phyloP scores from a whole-genome alignment of 2,113 vertebrate genomes.

The Varanus komodoensis region DNA sequence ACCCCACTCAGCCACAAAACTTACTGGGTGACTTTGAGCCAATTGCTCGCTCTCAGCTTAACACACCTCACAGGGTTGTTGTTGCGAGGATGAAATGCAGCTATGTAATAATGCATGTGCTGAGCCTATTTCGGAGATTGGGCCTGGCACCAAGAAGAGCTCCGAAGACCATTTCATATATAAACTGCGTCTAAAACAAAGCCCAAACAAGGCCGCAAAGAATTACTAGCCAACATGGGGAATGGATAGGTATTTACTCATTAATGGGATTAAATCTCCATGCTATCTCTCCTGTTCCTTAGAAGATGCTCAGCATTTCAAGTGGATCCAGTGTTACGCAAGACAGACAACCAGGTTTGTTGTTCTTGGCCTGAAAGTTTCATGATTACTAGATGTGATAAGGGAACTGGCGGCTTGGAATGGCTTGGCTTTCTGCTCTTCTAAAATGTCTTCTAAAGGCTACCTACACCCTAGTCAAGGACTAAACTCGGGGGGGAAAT shows the following conservation, averaged over 20 bases:
- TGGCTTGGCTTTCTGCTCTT: not conserved
- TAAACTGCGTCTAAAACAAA: not conserved
- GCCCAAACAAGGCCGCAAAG: not conserved
- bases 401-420: not conserved
- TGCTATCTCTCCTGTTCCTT: not conserved
- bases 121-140: too few species aligned
- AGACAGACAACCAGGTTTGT: not conserved
- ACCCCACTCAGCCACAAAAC: too few species aligned
- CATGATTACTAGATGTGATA: not conserved
- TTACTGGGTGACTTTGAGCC: too few species aligned
- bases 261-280: not conserved
- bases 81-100: too few species aligned
- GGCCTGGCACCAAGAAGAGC: too few species aligned
- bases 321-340: not conserved
- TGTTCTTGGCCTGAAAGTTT: not conserved
- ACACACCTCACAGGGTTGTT: too few species aligned
- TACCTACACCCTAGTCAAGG: not conserved
- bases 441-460: not conserved
- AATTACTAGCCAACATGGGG: not conserved
- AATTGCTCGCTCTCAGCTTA: too few species aligned
- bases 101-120: too few species aligned
- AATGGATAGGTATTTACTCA: not conserved
- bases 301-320: not conserved
- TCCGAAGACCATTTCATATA: not conserved
- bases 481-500: not conserved